A percentile compares a stretch with the other conserved stretches of the same genome.
These are phyloP conservation scores for Thripadectes ignobilis DNA, from an alignment of 2,797 vertebrate genomes.

Conservation along the genomic window DNA sequence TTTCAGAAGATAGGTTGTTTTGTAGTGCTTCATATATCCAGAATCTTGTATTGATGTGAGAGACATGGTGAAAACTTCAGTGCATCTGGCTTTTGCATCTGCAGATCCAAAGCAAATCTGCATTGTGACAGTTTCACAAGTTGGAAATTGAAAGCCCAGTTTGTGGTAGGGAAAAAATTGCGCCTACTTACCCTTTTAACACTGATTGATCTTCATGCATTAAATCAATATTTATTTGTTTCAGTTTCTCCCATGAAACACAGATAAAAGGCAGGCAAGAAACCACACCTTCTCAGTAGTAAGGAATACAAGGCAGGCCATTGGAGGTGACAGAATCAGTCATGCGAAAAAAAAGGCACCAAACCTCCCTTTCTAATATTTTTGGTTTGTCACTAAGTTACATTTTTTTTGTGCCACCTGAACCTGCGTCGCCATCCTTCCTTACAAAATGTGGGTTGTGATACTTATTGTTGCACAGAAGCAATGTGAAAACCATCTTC, in stretches of 20 bases:
- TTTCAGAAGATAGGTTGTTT: neutral
- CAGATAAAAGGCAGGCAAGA: neutral
- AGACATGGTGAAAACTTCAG: neutral
- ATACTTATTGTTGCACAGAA: neutral
- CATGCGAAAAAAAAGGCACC: neutral
- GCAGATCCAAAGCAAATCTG: neutral
- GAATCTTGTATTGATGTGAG: neutral
- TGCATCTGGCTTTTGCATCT: neutral
- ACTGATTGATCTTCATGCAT: neutral
- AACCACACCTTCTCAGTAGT: neutral
- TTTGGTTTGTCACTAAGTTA: neutral
- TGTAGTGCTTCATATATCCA: neutral
- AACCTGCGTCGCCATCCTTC: neutral
- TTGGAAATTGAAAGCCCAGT: neutral
- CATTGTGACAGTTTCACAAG: neutral
- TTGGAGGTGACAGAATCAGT: neutral
- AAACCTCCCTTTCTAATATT: rapidly evolving
- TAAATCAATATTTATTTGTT: neutral
- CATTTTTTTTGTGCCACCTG: neutral
- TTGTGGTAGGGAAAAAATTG: neutral
- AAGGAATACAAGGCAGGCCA: neutral
- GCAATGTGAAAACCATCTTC: neutral
- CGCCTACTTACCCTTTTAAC: neutral
- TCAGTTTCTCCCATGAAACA: neutral
- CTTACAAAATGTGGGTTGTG: neutral